These are phyloP conservation scores for Bombus pascuorum DNA, from an alignment of 1,140 invertebrate genomes.

Conservation along the genomic window DNA sequence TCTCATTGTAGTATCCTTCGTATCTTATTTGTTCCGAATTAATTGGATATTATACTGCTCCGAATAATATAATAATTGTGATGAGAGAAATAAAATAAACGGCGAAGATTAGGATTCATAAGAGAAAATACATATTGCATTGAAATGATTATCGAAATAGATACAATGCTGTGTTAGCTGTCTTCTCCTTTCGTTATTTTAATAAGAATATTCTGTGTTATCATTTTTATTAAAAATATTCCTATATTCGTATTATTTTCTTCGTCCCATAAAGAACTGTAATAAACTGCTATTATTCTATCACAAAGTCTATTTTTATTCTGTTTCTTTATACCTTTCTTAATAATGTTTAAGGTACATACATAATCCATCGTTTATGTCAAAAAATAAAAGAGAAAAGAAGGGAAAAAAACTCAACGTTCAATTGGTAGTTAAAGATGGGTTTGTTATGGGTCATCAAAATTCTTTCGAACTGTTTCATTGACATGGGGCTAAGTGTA, in stretches of 20 bases:
- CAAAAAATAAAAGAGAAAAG: neutral
- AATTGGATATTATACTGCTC: neutral
- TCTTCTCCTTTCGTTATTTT: too few relatives aligned
- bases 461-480: slow-evolving; percentile 52
- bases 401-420: neutral
- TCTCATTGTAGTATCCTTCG: neutral
- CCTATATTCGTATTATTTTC: neutral
- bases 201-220: too few relatives aligned
- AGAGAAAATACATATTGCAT: neutral
- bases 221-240: neutral
- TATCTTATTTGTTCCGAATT: neutral
- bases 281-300: neutral
- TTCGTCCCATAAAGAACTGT: neutral
- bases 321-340: neutral
- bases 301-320: too few relatives aligned
- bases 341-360: neutral
- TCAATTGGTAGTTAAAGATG: slow-evolving; percentile 29
- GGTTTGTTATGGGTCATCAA: slow-evolving; percentile 36
- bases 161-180: neutral
- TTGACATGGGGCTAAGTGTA: slow-evolving; percentile 43
- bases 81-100: neutral
- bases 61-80: neutral
- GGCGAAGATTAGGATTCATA: neutral
- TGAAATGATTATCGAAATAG: neutral
- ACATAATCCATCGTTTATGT: neutral